Evolutionary conservation across 1,140 invertebrate species (phyloP), one percentile per base, ranked within the genome.

Genomic region (Telenomus remus): DNA sequence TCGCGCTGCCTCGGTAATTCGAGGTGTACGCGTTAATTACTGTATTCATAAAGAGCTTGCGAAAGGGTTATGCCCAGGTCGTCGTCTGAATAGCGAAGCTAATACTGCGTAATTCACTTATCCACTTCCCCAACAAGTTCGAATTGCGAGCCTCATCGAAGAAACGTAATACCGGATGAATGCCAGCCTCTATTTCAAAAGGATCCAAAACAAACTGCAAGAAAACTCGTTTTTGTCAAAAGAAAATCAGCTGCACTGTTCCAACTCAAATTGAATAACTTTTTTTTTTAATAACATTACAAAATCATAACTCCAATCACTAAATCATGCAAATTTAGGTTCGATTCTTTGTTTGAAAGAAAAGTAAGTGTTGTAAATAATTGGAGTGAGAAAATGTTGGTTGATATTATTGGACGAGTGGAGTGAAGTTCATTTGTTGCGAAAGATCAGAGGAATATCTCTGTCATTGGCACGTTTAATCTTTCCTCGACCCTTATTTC

Each of bases 41-140:
- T 71, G 82, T 85, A 85, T 85, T 85, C 82, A 84, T 76, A 76
- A 76, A 79, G 71, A 75, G 78, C 75, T 70, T 70, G 76, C 81
- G 79, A 81, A 85, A 85, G 84, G 84, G 84, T 85, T 85, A 78
- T 79, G 71, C 78, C 73, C 79, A 59, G 76, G 75, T 72, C 57
- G 76, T 56, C 80, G 80, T 83, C 81, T 86, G 85, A 85, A 86
- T 86, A 86, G 85, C 84, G 81, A 74, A 81, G 83, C 84, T 86
- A 86, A 86, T 86, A 83, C 82, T 83, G 68, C 72, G 80, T 85
- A 85, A 86, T 86, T 77, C 79, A 78, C 56, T 85, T 84, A 85
- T 50, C 42, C 66, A 35, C 46, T 51, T 37, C 59, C 72, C 74
- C 66, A 65, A 66, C 74, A 79, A 75, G 78, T 77, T 74, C 70